Evolutionary conservation across 2,797 vertebrate genomes (phyloP).

Genomic region (Distichodus sexfasciatus): DNA sequence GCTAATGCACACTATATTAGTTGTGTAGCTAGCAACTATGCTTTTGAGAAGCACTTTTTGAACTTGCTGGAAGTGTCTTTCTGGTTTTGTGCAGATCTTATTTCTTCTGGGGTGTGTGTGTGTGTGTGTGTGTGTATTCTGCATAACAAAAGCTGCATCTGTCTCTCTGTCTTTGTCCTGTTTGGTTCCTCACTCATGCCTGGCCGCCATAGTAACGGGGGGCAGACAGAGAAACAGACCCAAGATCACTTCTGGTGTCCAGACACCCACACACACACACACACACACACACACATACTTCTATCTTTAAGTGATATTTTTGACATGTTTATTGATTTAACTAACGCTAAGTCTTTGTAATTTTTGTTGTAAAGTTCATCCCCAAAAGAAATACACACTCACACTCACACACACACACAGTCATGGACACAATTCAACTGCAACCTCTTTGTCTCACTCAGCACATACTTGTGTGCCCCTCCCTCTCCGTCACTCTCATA

Average conservation of each 20-base stretch:
- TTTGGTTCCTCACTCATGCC: slow-evolving; percentile 73
- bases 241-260: slow-evolving; percentile 54
- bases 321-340: no score
- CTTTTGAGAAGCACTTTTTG: no score
- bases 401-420: slow-evolving; percentile 29
- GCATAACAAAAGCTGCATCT: slow-evolving; percentile 99
- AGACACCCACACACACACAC: slow-evolving; percentile 86
- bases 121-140: slow-evolving; percentile 63
- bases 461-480: slow-evolving; percentile 34
- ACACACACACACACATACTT: slow-evolving; percentile 33
- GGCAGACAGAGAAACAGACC: slow-evolving; percentile 82
- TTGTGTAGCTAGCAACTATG: no score
- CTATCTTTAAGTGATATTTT: no score
- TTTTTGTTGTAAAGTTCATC: no score
- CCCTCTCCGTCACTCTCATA: slow-evolving; percentile 26
- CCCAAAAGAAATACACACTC: slow-evolving; percentile 57
- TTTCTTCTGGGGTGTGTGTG: slow-evolving; percentile 28
- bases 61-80: no score
- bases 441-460: slow-evolving; percentile 41
- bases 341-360: no score
- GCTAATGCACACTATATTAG: no score
- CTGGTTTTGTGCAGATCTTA: no score
- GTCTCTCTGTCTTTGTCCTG: slow-evolving; percentile 86
- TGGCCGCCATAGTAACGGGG: slow-evolving; percentile 75
- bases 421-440: slow-evolving; percentile 22